These are phyloP conservation scores for Strigamia maritima DNA, from an alignment of 2,888 invertebrate genomes.

Conservation along the genomic window DNA sequence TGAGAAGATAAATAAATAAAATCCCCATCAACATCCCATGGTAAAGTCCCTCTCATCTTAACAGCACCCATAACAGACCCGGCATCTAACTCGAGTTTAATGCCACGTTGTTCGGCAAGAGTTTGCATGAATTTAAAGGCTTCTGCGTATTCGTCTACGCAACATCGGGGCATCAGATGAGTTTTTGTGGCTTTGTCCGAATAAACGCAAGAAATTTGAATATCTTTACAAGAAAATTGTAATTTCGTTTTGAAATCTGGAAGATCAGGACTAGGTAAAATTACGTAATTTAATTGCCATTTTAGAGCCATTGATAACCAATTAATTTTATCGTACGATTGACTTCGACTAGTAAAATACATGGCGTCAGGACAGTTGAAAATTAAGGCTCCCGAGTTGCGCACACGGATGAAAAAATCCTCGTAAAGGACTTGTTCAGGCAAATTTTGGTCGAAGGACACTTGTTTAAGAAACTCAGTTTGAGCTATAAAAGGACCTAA, in stretches of 20 bases:
- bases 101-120: constrained; percentile 44
- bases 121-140: constrained; percentile 45
- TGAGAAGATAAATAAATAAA: constrained; percentile 45
- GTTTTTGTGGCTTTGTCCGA: constrained; percentile 38
- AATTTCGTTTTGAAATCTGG: constrained; percentile 1
- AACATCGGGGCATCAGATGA: constrained; percentile 46
- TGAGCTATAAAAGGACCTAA: constrained; percentile 12
- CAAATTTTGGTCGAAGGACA: constrained; percentile 44
- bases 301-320: background rate
- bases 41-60: constrained; percentile 48
- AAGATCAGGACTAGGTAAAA: background rate
- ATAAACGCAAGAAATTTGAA: constrained; percentile 44
- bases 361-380: constrained; percentile 50
- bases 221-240: constrained; percentile 44
- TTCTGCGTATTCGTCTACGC: constrained; percentile 45
- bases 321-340: background rate
- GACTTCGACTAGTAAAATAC: constrained; percentile 45
- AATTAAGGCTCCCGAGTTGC: constrained; percentile 42
- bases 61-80: constrained; percentile 50
- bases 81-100: constrained; percentile 48
- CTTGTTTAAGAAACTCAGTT: constrained; percentile 43
- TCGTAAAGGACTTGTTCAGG: constrained; percentile 45
- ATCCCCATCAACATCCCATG: constrained; percentile 51
- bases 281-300: background rate
- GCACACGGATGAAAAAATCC: constrained; percentile 48